phyloP scores from a whole-genome alignment of 2,113 vertebrate species.

The Phasianus colchicus region DNA sequence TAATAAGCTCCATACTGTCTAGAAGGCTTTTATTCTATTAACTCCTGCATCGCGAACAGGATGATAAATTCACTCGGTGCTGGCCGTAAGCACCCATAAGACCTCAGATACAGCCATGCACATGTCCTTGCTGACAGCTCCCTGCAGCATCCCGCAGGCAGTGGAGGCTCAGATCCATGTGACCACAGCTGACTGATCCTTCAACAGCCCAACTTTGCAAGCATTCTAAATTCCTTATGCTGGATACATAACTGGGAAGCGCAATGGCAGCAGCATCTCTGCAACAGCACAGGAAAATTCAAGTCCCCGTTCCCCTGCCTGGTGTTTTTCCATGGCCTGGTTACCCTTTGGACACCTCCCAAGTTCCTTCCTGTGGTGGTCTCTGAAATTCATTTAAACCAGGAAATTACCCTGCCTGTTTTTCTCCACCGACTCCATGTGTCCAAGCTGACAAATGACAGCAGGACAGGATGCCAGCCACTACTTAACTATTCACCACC shows the following conservation, averaged over 20 bases:
- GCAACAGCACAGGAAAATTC: not conserved
- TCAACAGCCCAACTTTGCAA: not conserved
- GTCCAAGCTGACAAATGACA: constrained; percentile 54
- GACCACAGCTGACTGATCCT: not conserved
- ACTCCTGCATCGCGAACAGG: not conserved
- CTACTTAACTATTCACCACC: constrained; percentile 43
- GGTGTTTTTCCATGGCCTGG: constrained; percentile 70
- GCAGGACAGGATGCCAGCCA: constrained; percentile 36
- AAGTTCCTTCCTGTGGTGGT: constrained; percentile 73
- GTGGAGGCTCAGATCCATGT: not conserved
- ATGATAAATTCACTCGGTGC: constrained; percentile 47
- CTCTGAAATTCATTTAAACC: constrained; percentile 69
- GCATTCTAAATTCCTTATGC: not conserved
- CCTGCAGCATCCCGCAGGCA: not conserved
- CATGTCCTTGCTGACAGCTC: not conserved
- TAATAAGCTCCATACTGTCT: constrained; percentile 25
- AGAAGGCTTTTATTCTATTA: constrained; percentile 49
- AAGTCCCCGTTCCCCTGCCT: not conserved
- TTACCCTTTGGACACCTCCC: constrained; percentile 59
- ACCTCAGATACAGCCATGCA: too few relatives aligned
- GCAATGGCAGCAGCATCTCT: not conserved
- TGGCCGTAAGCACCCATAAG: not conserved
- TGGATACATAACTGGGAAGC: not conserved
- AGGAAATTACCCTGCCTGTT: constrained; percentile 72
- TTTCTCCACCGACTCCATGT: constrained; percentile 53